Percentiles rank a stretch among this genome's conserved stretches.
Evolutionary conservation across 2,888 invertebrate genomes (phyloP).

Genomic region (Drosophila ezoana): DNA sequence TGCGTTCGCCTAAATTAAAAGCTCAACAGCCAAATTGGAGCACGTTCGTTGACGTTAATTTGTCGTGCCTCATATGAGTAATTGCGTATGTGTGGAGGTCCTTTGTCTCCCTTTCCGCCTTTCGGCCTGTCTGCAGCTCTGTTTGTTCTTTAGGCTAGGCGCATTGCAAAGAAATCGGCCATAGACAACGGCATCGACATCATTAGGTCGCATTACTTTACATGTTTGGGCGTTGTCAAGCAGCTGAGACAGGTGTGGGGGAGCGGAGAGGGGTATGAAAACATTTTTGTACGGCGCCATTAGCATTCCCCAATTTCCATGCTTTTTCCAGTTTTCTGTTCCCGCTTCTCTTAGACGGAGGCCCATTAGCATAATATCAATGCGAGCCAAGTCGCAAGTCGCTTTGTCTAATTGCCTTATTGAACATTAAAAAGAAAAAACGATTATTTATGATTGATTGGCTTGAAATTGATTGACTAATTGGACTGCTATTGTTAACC

Average conservation of each 20-base stretch:
- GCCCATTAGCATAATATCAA: constrained; percentile 51
- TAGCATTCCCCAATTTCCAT: constrained; percentile 2
- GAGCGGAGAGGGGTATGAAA: constrained; percentile 2
- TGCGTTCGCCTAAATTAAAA: constrained; percentile 51
- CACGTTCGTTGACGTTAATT: constrained; percentile 66
- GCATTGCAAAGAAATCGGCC: constrained; percentile 33
- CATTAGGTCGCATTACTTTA: constrained; percentile 66
- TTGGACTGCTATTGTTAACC: constrained; percentile 27
- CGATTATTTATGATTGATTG: constrained; percentile 39
- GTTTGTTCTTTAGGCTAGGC: constrained; percentile 20
- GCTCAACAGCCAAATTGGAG: constrained; percentile 65
- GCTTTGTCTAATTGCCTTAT: constrained; percentile 51
- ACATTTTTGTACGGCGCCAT: constrained; percentile 21
- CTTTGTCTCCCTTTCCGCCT: constrained; percentile 8
- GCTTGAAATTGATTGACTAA: constrained; percentile 41
- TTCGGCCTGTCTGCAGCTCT: constrained; percentile 13
- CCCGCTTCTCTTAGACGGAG: background rate
- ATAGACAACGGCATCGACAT: constrained; percentile 28
- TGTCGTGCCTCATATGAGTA: constrained; percentile 60
- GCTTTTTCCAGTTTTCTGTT: background rate
- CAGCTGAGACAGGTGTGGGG: constrained; percentile 17
- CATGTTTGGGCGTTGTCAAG: constrained; percentile 61
- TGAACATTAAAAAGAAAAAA: constrained; percentile 9
- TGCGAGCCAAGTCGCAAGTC: constrained; percentile 29
- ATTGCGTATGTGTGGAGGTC: constrained; percentile 32